phyloP scores from a whole-genome alignment of 37 sponge, comb jelly and placozoan species.

The Spongia lamella region DNA sequence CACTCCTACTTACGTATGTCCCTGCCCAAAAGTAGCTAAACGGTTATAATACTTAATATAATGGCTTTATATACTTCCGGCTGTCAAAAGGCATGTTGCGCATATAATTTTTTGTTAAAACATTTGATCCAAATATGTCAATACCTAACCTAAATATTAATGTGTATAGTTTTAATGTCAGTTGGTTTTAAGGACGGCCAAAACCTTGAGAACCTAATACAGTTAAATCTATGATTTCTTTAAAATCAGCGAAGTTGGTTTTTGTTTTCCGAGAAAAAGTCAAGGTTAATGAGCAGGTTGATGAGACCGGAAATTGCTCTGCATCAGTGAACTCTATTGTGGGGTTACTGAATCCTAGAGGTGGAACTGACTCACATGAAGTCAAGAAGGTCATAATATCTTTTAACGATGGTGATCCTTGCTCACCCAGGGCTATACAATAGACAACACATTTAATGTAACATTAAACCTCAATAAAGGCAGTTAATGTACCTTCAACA shows the following conservation, averaged over 20 bases:
- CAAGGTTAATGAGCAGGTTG: slow-evolving; percentile 13
- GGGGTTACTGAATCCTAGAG: slow-evolving; percentile 1
- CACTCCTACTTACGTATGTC: too few species aligned
- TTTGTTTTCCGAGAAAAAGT: neutral
- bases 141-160: too few species aligned
- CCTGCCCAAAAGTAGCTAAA: too few species aligned
- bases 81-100: too few species aligned
- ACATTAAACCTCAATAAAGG: too few species aligned
- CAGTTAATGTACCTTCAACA: slow-evolving; percentile 8
- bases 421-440: neutral
- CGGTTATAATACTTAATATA: too few species aligned
- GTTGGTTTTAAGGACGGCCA: too few species aligned
- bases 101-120: too few species aligned
- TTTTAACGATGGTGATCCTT: neutral
- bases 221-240: slow-evolving; percentile 10
- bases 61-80: too few species aligned
- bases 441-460: too few species aligned
- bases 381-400: slow-evolving; percentile 23
- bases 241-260: neutral
- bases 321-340: neutral
- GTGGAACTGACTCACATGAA: slow-evolving; percentile 5
- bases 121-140: too few species aligned
- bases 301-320: neutral
- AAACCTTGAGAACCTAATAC: slow-evolving; percentile 13
- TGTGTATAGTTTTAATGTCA: too few species aligned